Conservation (phyloP, 2,797 vertebrate genomes). For the Alca torda region DNA sequence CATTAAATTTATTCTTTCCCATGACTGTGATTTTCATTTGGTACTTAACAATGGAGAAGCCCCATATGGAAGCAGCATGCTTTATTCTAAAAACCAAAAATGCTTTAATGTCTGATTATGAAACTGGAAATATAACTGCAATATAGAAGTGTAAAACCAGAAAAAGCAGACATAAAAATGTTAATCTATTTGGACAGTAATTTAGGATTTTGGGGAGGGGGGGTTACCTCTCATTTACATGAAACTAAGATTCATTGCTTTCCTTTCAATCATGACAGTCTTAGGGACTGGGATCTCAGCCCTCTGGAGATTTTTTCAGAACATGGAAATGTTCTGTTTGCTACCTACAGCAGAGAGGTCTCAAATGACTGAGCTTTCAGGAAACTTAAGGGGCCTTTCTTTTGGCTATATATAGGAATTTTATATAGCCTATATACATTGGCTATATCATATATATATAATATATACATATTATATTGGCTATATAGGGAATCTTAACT, state of each 20-base stretch:
- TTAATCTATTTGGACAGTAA: neutral
- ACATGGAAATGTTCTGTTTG: neutral
- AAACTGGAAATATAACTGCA: neutral
- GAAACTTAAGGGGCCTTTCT: neutral
- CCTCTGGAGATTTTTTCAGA: neutral
- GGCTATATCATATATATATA: no score
- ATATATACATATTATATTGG: no score
- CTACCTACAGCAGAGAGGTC: neutral
- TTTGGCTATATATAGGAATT: neutral
- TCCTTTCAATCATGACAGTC: neutral
- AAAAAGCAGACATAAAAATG: neutral
- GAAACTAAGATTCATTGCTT: neutral
- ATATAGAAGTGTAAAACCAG: neutral
- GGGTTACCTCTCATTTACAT: neutral
- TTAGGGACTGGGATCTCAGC: neutral
- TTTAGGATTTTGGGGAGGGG: fast-evolving
- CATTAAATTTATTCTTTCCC: neutral
- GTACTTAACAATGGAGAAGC: neutral
- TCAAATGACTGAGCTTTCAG: neutral
- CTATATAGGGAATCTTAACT: neutral
- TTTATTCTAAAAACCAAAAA: neutral
- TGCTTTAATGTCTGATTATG: neutral
- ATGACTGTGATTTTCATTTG: neutral
- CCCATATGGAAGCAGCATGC: neutral
- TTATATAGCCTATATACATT: no score